phyloP scores from a whole-genome alignment of 2,888 invertebrate genomes.

The Troides helena region DNA sequence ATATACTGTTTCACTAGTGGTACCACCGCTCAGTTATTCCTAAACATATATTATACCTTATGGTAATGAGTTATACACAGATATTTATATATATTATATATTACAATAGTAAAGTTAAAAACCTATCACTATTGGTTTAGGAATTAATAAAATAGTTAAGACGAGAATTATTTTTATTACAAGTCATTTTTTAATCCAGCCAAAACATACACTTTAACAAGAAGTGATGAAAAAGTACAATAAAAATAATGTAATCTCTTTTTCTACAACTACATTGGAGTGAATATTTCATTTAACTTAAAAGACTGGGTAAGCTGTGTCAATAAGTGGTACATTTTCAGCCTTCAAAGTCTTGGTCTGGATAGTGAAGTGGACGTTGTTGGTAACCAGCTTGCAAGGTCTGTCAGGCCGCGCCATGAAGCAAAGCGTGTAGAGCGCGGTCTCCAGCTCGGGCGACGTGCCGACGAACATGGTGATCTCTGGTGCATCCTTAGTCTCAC shows the following conservation, averaged over 20 bases:
- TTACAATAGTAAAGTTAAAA: no score
- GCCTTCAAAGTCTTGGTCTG: slow-evolving; percentile 65
- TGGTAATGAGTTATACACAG: no score
- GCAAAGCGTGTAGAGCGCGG: slow-evolving; percentile 93
- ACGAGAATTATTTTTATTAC: no score
- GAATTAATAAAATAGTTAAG: no score
- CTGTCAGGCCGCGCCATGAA: slow-evolving; percentile 89
- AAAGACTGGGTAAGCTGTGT: slow-evolving; percentile 61
- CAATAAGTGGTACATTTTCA: slow-evolving; percentile 64
- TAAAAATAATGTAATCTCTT: neutral
- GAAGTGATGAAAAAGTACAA: neutral
- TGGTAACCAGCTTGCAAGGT: slow-evolving; percentile 83
- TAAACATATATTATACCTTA: no score
- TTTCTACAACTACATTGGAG: neutral
- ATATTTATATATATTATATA: no score
- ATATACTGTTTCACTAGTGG: no score
- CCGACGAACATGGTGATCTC: slow-evolving; percentile 90
- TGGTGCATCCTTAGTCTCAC: slow-evolving; percentile 86
- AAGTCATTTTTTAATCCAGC: no score
- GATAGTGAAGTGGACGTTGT: slow-evolving; percentile 67
- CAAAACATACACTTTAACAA: neutral
- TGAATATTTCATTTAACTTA: slow-evolving; percentile 27
- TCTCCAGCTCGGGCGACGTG: slow-evolving; percentile 94
- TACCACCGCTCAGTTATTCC: no score
- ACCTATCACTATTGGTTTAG: no score